Percentiles rank a stretch among this genome's conserved stretches.
These are phyloP conservation scores for Helogale parvula DNA, from an alignment of 2,113 vertebrate species.

Conservation along the genomic window DNA sequence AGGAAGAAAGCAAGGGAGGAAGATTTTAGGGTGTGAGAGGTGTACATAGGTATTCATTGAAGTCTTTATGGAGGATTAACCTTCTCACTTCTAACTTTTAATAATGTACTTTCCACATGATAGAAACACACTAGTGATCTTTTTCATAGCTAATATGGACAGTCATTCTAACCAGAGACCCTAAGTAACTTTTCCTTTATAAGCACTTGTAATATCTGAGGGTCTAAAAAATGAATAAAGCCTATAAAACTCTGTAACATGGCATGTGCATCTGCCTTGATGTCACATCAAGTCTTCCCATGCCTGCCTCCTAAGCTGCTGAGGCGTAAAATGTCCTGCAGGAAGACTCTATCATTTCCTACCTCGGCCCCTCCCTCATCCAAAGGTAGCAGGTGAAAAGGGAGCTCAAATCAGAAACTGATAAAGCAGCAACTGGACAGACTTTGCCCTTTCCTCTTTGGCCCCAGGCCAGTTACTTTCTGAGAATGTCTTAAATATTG, in stretches of 20 bases:
- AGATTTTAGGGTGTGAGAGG: background rate
- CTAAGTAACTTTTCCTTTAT: constrained; percentile 17
- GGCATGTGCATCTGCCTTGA: background rate
- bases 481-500: background rate
- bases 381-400: background rate
- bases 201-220: constrained; percentile 1
- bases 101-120: background rate
- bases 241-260: background rate
- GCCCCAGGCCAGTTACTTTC: background rate
- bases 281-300: background rate
- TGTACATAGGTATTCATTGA: background rate
- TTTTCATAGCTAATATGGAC: constrained; percentile 14
- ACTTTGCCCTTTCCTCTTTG: background rate
- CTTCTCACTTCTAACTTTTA: background rate
- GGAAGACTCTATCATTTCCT: background rate
- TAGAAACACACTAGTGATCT: background rate
- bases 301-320: background rate
- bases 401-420: background rate
- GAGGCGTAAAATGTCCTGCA: background rate
- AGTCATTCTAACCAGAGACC: background rate
- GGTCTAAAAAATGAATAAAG: background rate
- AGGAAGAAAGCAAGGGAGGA: background rate
- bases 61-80: background rate
- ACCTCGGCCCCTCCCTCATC: too few species aligned
- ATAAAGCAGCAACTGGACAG: background rate